Evolutionary conservation across 2,797 vertebrate genomes (phyloP).

Genomic region (Malurus splendens): DNA sequence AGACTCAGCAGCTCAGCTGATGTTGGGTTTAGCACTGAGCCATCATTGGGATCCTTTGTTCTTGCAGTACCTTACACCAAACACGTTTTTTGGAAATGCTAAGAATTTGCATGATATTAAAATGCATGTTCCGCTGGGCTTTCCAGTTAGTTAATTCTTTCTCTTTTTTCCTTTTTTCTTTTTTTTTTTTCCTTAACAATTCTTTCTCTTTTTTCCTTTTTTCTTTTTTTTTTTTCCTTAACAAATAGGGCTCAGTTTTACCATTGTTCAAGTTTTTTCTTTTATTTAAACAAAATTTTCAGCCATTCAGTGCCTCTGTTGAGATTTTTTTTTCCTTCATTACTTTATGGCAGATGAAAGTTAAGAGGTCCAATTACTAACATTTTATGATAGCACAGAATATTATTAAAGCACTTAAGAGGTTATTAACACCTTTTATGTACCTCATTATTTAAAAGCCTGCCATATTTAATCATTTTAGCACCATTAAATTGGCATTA

Average conservation of each 20-base stretch:
- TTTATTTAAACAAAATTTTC: conserved; percentile 47
- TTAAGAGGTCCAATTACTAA: conserved; percentile 69
- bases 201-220: not conserved
- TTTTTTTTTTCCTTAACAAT: not conserved
- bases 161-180: not conserved
- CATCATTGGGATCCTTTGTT: not conserved
- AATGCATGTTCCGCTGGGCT: not conserved
- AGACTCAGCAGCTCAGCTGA: not conserved
- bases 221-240: not conserved
- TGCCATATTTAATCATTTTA: conserved; percentile 71
- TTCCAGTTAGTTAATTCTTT: not conserved
- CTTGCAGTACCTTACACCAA: not conserved
- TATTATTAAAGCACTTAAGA: conserved; percentile 73
- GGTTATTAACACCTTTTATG: conserved; percentile 78
- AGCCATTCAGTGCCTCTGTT: conserved; percentile 17
- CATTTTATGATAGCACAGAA: conserved; percentile 69
- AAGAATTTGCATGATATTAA: conserved; percentile 47
- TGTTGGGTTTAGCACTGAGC: not conserved
- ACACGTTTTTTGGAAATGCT: not conserved
- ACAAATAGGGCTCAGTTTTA: not conserved
- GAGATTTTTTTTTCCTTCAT: conserved; percentile 55
- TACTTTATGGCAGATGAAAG: conserved; percentile 67
- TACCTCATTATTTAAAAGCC: conserved; percentile 71
- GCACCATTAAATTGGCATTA: conserved; percentile 72
- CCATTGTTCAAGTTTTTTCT: conserved; percentile 1